Percentiles rank a stretch among this genome's conserved stretches.
These are phyloP conservation scores for Lamellibrachia luymesi DNA, from an alignment of 1,140 invertebrate genomes.

Conservation along the genomic window DNA sequence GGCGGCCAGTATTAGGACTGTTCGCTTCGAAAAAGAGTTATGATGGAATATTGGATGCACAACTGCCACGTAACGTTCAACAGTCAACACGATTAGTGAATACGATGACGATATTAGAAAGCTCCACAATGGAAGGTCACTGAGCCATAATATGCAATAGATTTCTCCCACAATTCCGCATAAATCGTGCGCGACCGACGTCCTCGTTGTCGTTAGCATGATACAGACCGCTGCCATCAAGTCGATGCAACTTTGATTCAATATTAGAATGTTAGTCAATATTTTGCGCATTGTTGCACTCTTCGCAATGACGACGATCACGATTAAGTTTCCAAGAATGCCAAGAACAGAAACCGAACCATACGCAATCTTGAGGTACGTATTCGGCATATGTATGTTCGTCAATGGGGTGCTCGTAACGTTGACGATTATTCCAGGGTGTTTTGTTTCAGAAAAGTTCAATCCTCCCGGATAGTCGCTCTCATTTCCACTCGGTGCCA, in stretches of 20 bases:
- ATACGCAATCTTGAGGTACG: neutral
- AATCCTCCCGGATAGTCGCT: too few species aligned
- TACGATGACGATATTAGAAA: conserved; percentile 22
- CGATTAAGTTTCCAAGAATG: conserved; percentile 13
- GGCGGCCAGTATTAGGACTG: neutral
- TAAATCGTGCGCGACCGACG: neutral
- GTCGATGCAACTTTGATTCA: neutral
- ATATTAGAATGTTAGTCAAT: conserved; percentile 15
- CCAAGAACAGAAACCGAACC: neutral
- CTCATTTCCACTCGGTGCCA: too few species aligned
- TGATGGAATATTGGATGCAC: conserved; percentile 29
- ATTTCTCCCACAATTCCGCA: neutral
- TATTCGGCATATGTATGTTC: too few species aligned
- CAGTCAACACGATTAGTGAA: conserved; percentile 15
- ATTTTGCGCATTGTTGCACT: conserved; percentile 14
- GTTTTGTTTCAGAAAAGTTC: too few species aligned
- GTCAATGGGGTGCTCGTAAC: too few species aligned
- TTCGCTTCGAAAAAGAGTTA: neutral
- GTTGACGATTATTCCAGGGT: too few species aligned
- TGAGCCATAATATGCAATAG: conserved; percentile 20
- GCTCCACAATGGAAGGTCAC: conserved; percentile 19
- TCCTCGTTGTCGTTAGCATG: conserved; percentile 19
- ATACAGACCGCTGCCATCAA: conserved; percentile 17
- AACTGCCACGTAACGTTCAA: conserved; percentile 26
- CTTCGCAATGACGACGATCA: neutral